Percentiles rank a stretch among this genome's conserved stretches.
These are phyloP conservation scores for Heliconius ethilla DNA, from an alignment of 2,888 invertebrate species.

Conservation along the genomic window DNA sequence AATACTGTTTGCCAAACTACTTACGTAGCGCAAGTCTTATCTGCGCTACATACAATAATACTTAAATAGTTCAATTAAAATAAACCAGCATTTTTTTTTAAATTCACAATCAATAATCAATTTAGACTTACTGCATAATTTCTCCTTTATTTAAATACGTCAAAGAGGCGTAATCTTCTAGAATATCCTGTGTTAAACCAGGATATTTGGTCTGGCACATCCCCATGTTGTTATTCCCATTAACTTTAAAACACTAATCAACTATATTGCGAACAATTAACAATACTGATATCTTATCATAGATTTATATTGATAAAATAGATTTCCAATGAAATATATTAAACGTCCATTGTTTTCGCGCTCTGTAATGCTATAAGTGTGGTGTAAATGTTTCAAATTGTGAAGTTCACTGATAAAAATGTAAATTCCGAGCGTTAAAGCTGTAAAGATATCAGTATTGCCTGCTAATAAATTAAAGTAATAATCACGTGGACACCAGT, in stretches of 20 bases:
- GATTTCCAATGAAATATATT: slow-evolving; percentile 19
- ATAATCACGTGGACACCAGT: background rate
- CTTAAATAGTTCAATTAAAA: background rate
- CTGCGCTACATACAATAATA: too few species aligned
- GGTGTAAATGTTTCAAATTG: slow-evolving; percentile 3
- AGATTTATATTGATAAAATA: slow-evolving; percentile 30
- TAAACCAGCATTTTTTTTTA: background rate
- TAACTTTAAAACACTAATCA: slow-evolving; percentile 28
- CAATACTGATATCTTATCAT: slow-evolving; percentile 35
- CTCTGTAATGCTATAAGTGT: background rate
- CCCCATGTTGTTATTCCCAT: slow-evolving; percentile 70
- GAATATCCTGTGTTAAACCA: slow-evolving; percentile 78
- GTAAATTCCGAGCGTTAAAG: slow-evolving; percentile 12
- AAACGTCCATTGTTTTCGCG: background rate
- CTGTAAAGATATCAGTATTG: slow-evolving; percentile 6
- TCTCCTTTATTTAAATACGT: slow-evolving; percentile 84
- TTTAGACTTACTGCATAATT: slow-evolving; percentile 82
- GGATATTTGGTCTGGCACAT: slow-evolving; percentile 66
- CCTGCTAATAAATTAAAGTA: background rate
- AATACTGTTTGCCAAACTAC: background rate
- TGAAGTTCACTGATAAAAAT: slow-evolving; percentile 14
- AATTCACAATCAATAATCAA: too few species aligned
- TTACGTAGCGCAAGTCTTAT: too few species aligned
- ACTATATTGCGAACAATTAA: slow-evolving; percentile 29
- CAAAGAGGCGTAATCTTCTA: slow-evolving; percentile 83